Evolutionary conservation across 2,797 vertebrate genomes (phyloP).

Genomic region (Graptemys geographica): DNA sequence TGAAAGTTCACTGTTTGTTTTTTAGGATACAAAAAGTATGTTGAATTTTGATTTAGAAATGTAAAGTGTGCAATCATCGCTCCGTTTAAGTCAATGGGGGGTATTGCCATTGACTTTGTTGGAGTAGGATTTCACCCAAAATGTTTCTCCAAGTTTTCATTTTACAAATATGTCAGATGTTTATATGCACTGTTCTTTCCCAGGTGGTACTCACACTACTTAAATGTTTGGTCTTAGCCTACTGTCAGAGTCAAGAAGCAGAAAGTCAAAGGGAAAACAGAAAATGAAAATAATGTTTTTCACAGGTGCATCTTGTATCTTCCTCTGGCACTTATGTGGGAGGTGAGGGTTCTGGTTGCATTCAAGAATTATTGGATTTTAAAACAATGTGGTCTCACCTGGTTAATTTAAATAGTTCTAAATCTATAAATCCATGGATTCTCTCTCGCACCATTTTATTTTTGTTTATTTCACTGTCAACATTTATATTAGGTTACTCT

Average conservation of each 20-base stretch:
- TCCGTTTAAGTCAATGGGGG: background rate
- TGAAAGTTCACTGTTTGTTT: background rate
- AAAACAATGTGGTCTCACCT: background rate
- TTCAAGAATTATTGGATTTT: background rate
- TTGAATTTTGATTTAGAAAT: background rate
- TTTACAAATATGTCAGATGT: background rate
- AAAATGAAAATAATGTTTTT: background rate
- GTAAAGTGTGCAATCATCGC: background rate
- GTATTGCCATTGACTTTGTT: background rate
- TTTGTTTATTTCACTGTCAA: background rate
- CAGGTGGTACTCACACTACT: background rate
- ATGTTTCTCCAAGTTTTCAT: background rate
- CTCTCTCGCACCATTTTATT: background rate
- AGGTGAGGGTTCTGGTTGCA: background rate
- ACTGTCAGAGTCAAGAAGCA: background rate
- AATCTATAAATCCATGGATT: background rate
- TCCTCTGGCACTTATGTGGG: background rate
- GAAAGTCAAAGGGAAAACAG: background rate
- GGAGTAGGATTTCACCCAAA: background rate
- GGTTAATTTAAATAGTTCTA: background rate
- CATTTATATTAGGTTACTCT: background rate
- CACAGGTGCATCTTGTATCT: background rate
- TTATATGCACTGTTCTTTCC: background rate
- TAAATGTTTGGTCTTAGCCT: slow-evolving; percentile 1
- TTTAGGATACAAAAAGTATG: background rate